phyloP scores from a whole-genome alignment of 2,113 vertebrate genomes.

The Ia io region DNA sequence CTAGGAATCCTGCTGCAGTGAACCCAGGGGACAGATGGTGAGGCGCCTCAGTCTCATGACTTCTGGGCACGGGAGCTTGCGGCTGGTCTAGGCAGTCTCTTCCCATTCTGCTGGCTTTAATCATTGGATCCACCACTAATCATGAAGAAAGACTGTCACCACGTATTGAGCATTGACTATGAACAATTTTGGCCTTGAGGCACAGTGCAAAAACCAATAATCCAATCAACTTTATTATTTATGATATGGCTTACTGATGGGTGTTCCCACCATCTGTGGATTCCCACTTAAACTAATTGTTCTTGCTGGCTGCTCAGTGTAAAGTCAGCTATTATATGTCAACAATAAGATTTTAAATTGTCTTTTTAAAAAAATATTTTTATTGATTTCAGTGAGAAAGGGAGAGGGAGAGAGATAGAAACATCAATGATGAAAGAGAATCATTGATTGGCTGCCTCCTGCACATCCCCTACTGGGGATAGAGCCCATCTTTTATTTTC shows the following conservation, averaged over 20 bases:
- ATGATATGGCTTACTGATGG: background rate
- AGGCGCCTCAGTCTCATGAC: too few species aligned
- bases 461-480: too few species aligned
- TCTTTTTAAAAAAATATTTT: too few species aligned
- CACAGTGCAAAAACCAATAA: background rate
- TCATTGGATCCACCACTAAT: background rate
- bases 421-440: too few species aligned
- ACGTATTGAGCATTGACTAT: background rate
- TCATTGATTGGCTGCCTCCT: too few species aligned
- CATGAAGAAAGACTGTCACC: background rate
- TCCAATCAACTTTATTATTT: slow-evolving; percentile 48
- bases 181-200: slow-evolving; percentile 37
- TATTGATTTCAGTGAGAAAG: too few species aligned
- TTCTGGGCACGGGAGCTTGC: background rate
- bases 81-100: background rate
- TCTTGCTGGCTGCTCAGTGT: background rate
- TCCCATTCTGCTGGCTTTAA: background rate
- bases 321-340: background rate
- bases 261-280: slow-evolving; percentile 24
- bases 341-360: background rate
- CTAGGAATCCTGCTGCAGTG: background rate
- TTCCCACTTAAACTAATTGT: slow-evolving; percentile 15
- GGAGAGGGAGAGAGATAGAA: too few species aligned
- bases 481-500: background rate
- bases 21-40: background rate